A percentile compares a stretch with the other conserved stretches of the same genome.
Conservation (phyloP, 2,888 invertebrate species). For the Cotesia congregata region DNA sequence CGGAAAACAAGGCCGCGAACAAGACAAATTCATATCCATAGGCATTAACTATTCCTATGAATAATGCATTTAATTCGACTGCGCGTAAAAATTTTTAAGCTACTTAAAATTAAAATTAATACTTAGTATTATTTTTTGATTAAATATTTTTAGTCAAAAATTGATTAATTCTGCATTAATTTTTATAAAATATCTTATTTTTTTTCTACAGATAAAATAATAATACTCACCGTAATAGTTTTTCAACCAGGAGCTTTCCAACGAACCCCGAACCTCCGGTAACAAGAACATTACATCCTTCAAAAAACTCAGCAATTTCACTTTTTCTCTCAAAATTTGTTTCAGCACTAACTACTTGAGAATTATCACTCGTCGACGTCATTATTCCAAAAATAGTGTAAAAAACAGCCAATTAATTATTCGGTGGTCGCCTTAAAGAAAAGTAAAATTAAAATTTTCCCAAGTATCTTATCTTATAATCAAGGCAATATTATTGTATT, state of each 20-base stretch:
- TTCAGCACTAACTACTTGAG: slow-evolving; percentile 14
- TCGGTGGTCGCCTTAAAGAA: no score
- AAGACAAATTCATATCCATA: slow-evolving; percentile 42
- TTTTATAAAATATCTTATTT: background rate
- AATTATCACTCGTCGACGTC: slow-evolving; percentile 35
- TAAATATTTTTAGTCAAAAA: background rate
- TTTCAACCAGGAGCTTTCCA: slow-evolving; percentile 65
- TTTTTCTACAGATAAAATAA: background rate
- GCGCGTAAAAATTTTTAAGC: slow-evolving; percentile 26
- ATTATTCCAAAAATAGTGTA: slow-evolving; percentile 9
- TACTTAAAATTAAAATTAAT: background rate
- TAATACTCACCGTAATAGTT: slow-evolving; percentile 64
- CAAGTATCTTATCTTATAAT: no score
- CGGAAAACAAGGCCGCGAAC: slow-evolving; percentile 18
- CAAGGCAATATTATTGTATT: no score
- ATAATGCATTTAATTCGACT: slow-evolving; percentile 34
- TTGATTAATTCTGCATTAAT: background rate
- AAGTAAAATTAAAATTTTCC: no score
- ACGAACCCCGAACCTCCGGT: slow-evolving; percentile 68
- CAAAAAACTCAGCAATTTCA: slow-evolving; percentile 60
- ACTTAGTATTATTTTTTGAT: background rate
- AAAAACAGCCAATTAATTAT: no score
- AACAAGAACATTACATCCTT: slow-evolving; percentile 60
- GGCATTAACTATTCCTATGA: slow-evolving; percentile 37
- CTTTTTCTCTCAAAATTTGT: slow-evolving; percentile 44